Percentiles rank a stretch among this genome's conserved stretches.
Conservation (phyloP, 1,140 invertebrate genomes). For the Physella acuta region DNA sequence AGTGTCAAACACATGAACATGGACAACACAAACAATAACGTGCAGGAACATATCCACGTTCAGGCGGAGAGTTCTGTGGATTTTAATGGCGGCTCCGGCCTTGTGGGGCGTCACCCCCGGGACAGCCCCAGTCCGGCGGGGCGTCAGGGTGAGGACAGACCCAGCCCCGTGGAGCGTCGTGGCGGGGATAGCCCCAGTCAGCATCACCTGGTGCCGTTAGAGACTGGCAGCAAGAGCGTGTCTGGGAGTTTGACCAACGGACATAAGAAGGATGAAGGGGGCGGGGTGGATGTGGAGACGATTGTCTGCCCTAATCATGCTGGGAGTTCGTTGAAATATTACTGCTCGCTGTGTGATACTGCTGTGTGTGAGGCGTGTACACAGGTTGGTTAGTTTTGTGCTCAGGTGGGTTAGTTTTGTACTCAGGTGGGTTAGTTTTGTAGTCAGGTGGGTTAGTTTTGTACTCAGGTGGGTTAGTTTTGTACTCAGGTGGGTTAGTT, state of each 20-base stretch:
- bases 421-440: too few species aligned
- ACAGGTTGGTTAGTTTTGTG: constrained; percentile 3
- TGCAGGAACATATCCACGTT: constrained; percentile 8
- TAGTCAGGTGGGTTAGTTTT: too few species aligned
- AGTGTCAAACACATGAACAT: constrained; percentile 37
- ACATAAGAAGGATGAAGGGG: constrained; percentile 37
- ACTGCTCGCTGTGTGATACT: constrained; percentile 65
- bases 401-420: too few species aligned
- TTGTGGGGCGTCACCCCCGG: background rate
- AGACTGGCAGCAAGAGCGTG: background rate
- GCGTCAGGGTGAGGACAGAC: background rate
- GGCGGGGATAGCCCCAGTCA: background rate
- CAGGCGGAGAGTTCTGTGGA: background rate
- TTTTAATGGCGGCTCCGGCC: background rate
- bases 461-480: too few species aligned
- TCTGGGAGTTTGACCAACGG: background rate
- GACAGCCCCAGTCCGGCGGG: background rate
- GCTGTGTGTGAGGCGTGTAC: constrained; percentile 65
- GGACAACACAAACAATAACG: constrained; percentile 25
- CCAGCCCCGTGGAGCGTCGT: background rate
- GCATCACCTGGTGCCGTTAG: constrained; percentile 12
- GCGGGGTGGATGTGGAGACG: constrained; percentile 31
- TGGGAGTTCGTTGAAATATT: constrained; percentile 62
- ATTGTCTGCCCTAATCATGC: constrained; percentile 58
- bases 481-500: too few species aligned